phyloP scores from a whole-genome alignment of 2,797 vertebrate species.

The Ceryle rudis region DNA sequence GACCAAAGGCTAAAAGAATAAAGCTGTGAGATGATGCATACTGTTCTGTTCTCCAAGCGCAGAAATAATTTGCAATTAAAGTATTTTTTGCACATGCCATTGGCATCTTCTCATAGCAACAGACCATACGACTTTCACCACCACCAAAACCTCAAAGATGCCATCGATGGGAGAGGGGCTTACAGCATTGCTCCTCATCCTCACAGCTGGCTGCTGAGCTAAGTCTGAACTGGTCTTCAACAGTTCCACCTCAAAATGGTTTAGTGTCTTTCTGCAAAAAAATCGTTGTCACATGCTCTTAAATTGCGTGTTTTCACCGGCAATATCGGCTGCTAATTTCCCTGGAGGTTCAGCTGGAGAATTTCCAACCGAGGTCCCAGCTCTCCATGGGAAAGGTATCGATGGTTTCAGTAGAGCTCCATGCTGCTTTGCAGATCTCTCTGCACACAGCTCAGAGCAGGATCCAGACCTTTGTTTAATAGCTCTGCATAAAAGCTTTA shows the following conservation, averaged over 20 bases:
- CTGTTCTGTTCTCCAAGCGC: neutral
- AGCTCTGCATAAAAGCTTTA: neutral
- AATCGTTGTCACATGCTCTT: neutral
- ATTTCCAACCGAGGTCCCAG: neutral
- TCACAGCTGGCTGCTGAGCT: neutral
- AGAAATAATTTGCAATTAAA: neutral
- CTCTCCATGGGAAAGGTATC: neutral
- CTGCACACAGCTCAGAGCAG: neutral
- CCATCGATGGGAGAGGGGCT: neutral
- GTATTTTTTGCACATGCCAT: neutral
- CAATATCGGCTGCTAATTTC: neutral
- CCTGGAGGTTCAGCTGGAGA: neutral
- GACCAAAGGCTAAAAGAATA: neutral
- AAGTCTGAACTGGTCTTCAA: neutral
- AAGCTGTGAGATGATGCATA: neutral
- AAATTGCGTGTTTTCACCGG: neutral
- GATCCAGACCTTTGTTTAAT: neutral
- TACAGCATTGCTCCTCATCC: neutral
- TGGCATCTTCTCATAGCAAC: neutral
- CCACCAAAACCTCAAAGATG: neutral
- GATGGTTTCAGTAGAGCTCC: neutral
- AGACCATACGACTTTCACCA: neutral
- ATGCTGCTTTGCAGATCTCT: neutral
- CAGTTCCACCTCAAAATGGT: neutral
- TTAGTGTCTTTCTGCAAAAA: neutral